Percentiles rank a stretch among this genome's conserved stretches.
These are phyloP conservation scores for Mythimna albipuncta DNA, from an alignment of 2,888 invertebrate genomes.

Conservation along the genomic window DNA sequence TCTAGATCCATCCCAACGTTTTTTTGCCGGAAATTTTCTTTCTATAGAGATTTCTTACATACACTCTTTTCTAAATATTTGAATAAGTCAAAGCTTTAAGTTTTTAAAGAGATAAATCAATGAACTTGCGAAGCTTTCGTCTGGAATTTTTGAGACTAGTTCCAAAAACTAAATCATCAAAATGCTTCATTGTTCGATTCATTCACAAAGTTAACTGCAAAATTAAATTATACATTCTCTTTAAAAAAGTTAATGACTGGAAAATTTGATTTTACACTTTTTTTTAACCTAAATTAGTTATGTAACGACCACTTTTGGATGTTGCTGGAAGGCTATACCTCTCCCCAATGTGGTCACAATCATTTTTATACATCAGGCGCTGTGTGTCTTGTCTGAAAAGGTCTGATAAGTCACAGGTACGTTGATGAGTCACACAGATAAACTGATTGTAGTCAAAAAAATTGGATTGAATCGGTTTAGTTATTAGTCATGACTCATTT, in stretches of 20 bases:
- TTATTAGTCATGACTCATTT: conserved; percentile 8
- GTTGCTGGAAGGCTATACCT: background rate
- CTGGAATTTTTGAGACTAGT: background rate
- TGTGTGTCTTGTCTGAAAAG: background rate
- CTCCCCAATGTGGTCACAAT: background rate
- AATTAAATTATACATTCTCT: no score
- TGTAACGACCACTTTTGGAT: background rate
- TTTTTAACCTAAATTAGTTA: background rate
- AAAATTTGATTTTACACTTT: background rate
- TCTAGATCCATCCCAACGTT: background rate
- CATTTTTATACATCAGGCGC: conserved; percentile 5
- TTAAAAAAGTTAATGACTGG: background rate
- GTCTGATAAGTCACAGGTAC: background rate
- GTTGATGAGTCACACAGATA: conserved; percentile 24
- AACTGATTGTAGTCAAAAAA: conserved; percentile 11
- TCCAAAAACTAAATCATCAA: background rate
- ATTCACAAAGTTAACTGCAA: background rate
- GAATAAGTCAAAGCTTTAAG: no score
- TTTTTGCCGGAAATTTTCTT: background rate
- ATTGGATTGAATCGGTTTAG: conserved; percentile 9
- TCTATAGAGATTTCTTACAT: background rate
- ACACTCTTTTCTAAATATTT: no score
- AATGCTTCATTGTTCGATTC: background rate
- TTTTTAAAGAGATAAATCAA: no score
- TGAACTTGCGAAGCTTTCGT: no score